Evolutionary conservation across 2,113 vertebrate genomes (phyloP).

Genomic region (Microtus oregoni): DNA sequence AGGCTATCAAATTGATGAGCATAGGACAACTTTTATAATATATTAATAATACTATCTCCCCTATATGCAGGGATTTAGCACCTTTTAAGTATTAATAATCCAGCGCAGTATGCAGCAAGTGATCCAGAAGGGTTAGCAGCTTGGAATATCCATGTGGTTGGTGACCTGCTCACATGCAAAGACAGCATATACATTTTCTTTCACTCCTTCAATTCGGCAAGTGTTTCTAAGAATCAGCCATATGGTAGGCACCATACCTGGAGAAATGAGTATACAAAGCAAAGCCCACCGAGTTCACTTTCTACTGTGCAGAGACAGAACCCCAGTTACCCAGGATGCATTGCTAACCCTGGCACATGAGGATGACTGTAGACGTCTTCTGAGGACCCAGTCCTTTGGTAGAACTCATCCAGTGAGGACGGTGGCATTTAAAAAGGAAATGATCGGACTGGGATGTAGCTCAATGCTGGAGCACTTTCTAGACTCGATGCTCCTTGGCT

Average conservation of each 20-base stretch:
- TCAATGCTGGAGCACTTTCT: not conserved
- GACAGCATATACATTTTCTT: not conserved
- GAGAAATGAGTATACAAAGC: not conserved
- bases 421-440: not conserved
- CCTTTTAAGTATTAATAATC: not conserved
- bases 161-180: too few relatives aligned
- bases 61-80: not conserved
- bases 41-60: not conserved
- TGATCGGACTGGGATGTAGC: not conserved
- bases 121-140: not conserved
- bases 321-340: fast-evolving
- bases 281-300: not conserved
- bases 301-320: fast-evolving
- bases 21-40: not conserved
- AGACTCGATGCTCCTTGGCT: not conserved
- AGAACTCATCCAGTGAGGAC: fast-evolving
- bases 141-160: not conserved
- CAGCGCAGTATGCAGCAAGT: not conserved
- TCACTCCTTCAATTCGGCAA: not conserved
- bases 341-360: not conserved
- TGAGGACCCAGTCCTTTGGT: fast-evolving
- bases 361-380: fast-evolving
- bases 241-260: not conserved
- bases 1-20: not conserved
- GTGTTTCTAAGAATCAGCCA: not conserved